Evolutionary conservation across 2,888 invertebrate genomes (phyloP).

Genomic region (Liopterus haemorrhoidalis): DNA sequence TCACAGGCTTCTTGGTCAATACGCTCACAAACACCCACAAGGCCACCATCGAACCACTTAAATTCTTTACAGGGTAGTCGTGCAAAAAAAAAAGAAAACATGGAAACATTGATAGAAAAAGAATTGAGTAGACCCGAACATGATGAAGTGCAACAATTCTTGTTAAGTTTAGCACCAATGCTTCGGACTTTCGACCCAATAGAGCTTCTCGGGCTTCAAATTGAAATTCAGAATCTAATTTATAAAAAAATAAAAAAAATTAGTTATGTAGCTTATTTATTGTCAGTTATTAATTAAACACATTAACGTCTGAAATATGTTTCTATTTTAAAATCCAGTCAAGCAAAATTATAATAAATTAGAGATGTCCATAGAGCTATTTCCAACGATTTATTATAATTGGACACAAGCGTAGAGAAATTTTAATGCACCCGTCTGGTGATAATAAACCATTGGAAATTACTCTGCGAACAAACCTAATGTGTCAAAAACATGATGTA

Average conservation of each 20-base stretch:
- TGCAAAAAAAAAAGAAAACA: not conserved
- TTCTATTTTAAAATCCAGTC: not conserved
- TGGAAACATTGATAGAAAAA: not conserved
- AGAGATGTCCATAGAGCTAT: too few species aligned
- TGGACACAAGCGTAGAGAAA: too few species aligned
- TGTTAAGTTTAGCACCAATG: slow-evolving; percentile 7
- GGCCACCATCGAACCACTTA: too few species aligned
- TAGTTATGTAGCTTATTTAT: not conserved
- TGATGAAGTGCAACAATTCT: slow-evolving; percentile 4
- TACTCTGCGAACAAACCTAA: too few species aligned
- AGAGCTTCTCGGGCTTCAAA: not conserved
- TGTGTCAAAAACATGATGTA: too few species aligned
- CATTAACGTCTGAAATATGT: not conserved
- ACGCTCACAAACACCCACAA: too few species aligned
- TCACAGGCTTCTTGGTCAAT: too few species aligned
- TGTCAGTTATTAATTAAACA: not conserved
- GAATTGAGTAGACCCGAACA: not conserved
- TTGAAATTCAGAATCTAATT: not conserved
- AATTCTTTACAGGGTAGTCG: too few species aligned
- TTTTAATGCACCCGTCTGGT: not conserved
- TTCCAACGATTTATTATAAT: too few species aligned
- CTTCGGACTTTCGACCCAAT: not conserved
- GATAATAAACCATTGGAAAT: too few species aligned
- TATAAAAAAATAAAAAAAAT: slow-evolving; percentile 6
- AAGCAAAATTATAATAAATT: not conserved